phyloP scores from a whole-genome alignment of 2,113 vertebrate genomes.

The Isurus oxyrinchus region DNA sequence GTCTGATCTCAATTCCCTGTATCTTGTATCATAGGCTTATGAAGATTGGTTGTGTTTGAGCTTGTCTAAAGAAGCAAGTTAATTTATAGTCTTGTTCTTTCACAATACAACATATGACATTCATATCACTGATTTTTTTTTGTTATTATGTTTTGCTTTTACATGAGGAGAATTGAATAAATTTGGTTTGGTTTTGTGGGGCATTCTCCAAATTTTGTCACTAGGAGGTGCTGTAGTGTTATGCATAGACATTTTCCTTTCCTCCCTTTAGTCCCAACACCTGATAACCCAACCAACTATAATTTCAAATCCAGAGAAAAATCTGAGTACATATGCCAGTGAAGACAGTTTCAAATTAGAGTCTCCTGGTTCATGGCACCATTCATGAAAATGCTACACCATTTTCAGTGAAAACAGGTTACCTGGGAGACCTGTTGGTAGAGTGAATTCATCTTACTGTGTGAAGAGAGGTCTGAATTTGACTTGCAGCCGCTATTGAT shows the following conservation, averaged over 20 bases:
- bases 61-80: not conserved
- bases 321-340: not conserved
- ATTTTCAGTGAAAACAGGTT: slow-evolving; percentile 32
- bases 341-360: not conserved
- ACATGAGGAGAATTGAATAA: not conserved
- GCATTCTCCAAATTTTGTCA: not conserved
- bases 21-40: not conserved
- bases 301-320: not conserved
- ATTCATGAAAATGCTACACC: not conserved
- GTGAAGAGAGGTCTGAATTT: slow-evolving; percentile 18
- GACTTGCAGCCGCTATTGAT: slow-evolving; percentile 21
- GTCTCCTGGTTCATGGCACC: not conserved
- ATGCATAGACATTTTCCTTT: not conserved
- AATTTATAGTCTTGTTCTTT: not conserved
- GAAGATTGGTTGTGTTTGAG: not conserved
- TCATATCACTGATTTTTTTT: not conserved
- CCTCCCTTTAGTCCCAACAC: not conserved
- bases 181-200: not conserved
- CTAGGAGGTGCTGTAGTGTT: slow-evolving; percentile 15
- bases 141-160: not conserved
- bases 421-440: slow-evolving; percentile 14
- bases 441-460: slow-evolving; percentile 9
- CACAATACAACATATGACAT: too few species aligned
- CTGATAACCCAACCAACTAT: not conserved
- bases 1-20: not conserved